These are phyloP conservation scores for Hoplostethus atlanticus DNA, from an alignment of 2,797 vertebrate species.

Conservation along the genomic window DNA sequence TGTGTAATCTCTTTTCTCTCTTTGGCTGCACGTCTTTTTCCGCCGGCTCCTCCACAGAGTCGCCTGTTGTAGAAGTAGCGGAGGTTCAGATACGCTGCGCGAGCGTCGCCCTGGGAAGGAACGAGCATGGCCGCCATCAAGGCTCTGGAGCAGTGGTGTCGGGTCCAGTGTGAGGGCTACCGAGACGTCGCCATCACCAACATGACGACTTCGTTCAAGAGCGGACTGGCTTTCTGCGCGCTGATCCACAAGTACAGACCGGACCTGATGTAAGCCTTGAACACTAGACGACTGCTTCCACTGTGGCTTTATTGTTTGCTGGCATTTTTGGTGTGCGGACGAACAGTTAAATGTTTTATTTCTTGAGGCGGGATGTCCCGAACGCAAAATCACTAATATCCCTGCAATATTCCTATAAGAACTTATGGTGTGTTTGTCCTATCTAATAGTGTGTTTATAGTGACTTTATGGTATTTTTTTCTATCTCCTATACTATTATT, in stretches of 20 bases:
- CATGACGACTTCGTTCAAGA: conserved; percentile 97
- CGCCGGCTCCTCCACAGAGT: conserved; percentile 30
- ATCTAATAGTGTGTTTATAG: too few relatives aligned
- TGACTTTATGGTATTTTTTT: too few relatives aligned
- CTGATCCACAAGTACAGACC: conserved; percentile 95
- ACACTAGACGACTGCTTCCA: background rate
- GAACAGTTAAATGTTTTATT: too few relatives aligned
- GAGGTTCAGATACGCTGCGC: too few relatives aligned
- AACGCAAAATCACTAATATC: too few relatives aligned
- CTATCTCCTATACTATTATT: too few relatives aligned
- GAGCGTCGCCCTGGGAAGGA: background rate
- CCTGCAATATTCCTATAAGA: too few relatives aligned
- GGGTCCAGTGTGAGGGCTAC: conserved; percentile 92
- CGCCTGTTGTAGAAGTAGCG: too few relatives aligned
- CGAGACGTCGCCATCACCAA: conserved; percentile 91
- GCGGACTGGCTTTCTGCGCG: conserved; percentile 96
- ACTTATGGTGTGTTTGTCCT: too few relatives aligned
- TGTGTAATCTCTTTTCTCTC: background rate
- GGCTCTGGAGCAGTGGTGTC: conserved; percentile 95
- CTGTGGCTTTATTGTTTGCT: background rate
- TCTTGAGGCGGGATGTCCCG: too few relatives aligned
- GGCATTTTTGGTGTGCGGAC: background rate
- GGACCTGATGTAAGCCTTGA: conserved; percentile 92
- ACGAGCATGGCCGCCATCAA: conserved; percentile 92
- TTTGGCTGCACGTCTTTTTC: conserved; percentile 1